Conservation (phyloP, 2,888 invertebrate species). For the Cephus sareptanus region DNA sequence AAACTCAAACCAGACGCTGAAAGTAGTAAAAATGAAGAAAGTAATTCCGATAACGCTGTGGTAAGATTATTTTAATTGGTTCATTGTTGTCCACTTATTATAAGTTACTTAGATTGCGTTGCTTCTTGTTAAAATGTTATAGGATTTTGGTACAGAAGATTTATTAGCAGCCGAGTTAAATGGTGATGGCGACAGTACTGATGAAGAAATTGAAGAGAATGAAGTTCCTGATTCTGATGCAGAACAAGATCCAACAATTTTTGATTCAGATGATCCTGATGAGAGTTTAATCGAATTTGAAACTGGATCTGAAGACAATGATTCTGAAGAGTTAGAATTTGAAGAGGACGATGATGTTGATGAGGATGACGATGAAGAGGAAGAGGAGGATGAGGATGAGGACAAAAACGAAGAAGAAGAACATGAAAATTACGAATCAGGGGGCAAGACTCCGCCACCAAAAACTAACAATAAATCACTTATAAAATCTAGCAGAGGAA, state of each 20-base stretch:
- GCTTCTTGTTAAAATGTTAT: conserved; percentile 4
- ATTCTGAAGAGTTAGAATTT: conserved; percentile 32
- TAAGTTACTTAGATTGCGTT: not conserved
- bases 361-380: conserved; percentile 22
- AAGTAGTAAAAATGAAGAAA: not conserved
- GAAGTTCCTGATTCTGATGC: conserved; percentile 67
- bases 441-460: not conserved
- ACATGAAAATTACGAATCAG: not conserved
- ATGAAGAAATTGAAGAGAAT: conserved; percentile 65
- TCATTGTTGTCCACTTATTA: not conserved
- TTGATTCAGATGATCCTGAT: conserved; percentile 71
- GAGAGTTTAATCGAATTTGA: conserved; percentile 47
- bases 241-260: conserved; percentile 60
- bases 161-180: conserved; percentile 50
- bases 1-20: not conserved
- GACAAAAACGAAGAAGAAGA: conserved; percentile 18
- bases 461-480: conserved; percentile 17
- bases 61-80: not conserved
- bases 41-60: not conserved
- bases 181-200: conserved; percentile 66
- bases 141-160: conserved; percentile 57
- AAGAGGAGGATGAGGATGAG: conserved; percentile 16
- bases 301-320: conserved; percentile 45
- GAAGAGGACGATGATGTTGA: conserved; percentile 32
- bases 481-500: conserved; percentile 18